Evolutionary conservation across 2,113 vertebrate genomes (phyloP).

Genomic region (Gasterosteus aculeatus): DNA sequence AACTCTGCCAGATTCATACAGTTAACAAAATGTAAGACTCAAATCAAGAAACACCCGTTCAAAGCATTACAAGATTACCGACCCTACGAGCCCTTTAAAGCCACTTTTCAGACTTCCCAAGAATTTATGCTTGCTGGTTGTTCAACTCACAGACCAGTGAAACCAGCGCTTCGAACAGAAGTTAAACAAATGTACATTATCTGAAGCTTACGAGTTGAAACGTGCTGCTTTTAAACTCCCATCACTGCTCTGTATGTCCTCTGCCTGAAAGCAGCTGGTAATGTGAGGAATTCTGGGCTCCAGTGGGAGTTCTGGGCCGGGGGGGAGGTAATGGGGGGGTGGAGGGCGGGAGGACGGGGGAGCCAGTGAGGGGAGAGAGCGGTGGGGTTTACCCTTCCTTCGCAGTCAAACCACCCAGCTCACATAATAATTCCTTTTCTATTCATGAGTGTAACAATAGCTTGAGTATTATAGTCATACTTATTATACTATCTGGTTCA

Average conservation of each 20-base stretch:
- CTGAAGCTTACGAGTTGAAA: neutral
- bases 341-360: neutral
- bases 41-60: too few relatives aligned
- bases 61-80: too few relatives aligned
- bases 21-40: too few relatives aligned
- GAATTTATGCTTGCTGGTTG: neutral
- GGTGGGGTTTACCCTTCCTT: conserved; percentile 33
- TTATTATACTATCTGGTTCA: neutral
- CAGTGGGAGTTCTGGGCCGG: conserved; percentile 39
- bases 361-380: neutral
- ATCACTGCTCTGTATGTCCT: conserved; percentile 6
- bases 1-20: too few relatives aligned
- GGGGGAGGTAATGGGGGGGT: neutral
- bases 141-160: neutral
- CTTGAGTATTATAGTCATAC: conserved; percentile 56
- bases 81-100: neutral
- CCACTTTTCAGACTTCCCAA: neutral
- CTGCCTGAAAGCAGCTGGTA: conserved; percentile 56
- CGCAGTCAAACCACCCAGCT: conserved; percentile 11
- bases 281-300: conserved; percentile 63
- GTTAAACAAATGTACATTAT: neutral
- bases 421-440: conserved; percentile 49
- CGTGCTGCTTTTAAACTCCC: neutral
- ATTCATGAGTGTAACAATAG: conserved; percentile 42
- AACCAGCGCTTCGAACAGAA: neutral